Conservation (phyloP, 2,113 vertebrate species). For the Eurypyga helias region DNA sequence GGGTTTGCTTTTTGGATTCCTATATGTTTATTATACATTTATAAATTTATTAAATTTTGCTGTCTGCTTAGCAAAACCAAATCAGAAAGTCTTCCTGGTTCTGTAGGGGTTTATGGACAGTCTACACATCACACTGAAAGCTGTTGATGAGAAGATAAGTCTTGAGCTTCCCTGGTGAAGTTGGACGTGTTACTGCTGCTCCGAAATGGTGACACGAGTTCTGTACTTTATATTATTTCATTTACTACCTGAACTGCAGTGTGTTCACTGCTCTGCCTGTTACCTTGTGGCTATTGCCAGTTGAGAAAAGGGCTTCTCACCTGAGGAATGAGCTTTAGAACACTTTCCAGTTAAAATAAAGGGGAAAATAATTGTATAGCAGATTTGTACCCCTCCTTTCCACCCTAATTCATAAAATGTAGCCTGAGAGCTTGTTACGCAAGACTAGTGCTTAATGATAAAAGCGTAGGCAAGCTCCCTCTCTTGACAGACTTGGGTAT, state of each 20-base stretch:
- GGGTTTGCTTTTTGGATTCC: background rate
- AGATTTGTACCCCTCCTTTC: background rate
- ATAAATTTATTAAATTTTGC: too few species aligned
- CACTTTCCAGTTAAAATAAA: background rate
- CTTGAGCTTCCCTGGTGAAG: too few species aligned
- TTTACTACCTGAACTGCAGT: background rate
- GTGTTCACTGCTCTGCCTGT: background rate
- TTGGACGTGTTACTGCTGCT: background rate
- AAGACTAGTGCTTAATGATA: background rate
- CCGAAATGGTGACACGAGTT: background rate
- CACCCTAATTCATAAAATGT: background rate
- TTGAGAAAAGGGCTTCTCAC: background rate
- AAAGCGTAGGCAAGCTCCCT: background rate
- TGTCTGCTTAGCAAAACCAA: background rate
- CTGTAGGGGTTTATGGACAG: background rate
- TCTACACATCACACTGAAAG: background rate
- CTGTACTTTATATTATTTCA: accelerated
- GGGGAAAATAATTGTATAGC: background rate
- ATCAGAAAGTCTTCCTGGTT: background rate
- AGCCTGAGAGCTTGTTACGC: background rate
- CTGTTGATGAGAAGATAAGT: background rate
- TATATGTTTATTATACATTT: background rate
- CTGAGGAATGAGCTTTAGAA: background rate
- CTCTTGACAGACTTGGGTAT: background rate
- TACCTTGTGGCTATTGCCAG: background rate